Evolutionary conservation across 2,797 vertebrate species (phyloP).

Genomic region (Ctenochaetus hawaiiensis): DNA sequence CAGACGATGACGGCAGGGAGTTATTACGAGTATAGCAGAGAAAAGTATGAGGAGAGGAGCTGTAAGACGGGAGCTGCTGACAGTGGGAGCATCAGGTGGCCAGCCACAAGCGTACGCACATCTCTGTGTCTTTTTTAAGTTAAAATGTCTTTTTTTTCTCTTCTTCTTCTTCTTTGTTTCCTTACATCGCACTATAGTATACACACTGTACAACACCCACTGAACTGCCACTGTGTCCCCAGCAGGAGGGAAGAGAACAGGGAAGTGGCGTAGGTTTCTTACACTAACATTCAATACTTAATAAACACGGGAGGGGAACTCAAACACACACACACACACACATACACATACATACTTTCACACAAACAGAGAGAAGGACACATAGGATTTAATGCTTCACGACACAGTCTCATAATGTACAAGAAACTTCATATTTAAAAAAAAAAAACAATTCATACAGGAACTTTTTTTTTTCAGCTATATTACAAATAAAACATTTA

Average conservation of each 20-base stretch:
- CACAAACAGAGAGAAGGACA: constrained; percentile 59
- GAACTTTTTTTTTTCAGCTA: constrained; percentile 68
- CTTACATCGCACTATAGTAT: constrained; percentile 86
- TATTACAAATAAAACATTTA: constrained; percentile 76
- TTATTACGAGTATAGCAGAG: constrained; percentile 35
- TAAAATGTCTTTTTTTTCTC: constrained; percentile 82
- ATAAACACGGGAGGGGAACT: constrained; percentile 57
- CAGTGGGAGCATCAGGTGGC: constrained; percentile 85
- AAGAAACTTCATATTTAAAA: constrained; percentile 68
- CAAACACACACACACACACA: constrained; percentile 17
- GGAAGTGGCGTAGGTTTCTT: constrained; percentile 68
- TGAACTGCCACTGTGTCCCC: constrained; percentile 60
- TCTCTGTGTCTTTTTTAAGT: constrained; percentile 84
- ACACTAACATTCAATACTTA: constrained; percentile 86
- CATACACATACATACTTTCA: constrained; percentile 23
- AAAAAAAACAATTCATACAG: constrained; percentile 47
- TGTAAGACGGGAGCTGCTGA: constrained; percentile 45
- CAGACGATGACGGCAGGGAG: constrained; percentile 18
- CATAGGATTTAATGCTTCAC: constrained; percentile 87
- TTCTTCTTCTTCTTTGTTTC: constrained; percentile 70
- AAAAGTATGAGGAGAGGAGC: constrained; percentile 19
- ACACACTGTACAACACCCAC: constrained; percentile 87
- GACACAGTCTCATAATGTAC: constrained; percentile 78
- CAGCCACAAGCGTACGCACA: constrained; percentile 91
- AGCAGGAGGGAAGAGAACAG: constrained; percentile 60